Conservation (phyloP, 2,113 vertebrate species). For the Phalacrocorax brasilianus region DNA sequence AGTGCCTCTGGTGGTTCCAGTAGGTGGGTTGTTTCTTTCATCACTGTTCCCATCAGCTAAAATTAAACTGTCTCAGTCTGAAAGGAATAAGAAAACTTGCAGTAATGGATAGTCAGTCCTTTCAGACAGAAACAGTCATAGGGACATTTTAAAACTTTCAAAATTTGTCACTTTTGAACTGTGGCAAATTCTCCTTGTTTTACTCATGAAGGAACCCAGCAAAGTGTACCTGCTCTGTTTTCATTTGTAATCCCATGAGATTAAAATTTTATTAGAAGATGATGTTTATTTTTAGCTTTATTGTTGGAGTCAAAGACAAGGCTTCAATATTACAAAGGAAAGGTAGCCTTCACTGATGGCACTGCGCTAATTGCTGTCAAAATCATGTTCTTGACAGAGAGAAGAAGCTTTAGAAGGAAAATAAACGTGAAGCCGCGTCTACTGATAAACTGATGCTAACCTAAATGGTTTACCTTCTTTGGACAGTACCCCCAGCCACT, state of each 20-base stretch:
- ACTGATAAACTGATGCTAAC: not conserved
- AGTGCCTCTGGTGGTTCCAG: not conserved
- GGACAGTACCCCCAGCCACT: not conserved
- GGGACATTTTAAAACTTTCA: not conserved
- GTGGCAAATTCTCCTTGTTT: not conserved
- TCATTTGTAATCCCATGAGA: not conserved
- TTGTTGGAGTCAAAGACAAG: not conserved
- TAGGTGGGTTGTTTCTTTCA: not conserved
- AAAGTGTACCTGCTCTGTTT: not conserved
- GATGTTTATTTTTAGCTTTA: conserved; percentile 1
- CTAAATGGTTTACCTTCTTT: not conserved
- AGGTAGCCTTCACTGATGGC: not conserved
- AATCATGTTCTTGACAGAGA: conserved; percentile 9
- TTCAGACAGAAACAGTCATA: not conserved
- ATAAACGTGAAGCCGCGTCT: not conserved
- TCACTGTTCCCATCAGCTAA: conserved; percentile 21
- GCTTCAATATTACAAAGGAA: not conserved
- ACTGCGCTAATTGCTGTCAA: conserved; percentile 31
- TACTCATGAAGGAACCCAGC: not conserved
- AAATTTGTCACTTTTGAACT: not conserved
- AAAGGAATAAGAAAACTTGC: conserved; percentile 22
- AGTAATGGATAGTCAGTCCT: conserved; percentile 4
- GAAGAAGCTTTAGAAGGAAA: not conserved
- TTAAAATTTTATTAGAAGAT: not conserved
- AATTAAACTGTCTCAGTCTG: conserved; percentile 29